Base-by-base conservation (phyloP, 2,113 vertebrate species). In the Hassar affinis region DNA sequence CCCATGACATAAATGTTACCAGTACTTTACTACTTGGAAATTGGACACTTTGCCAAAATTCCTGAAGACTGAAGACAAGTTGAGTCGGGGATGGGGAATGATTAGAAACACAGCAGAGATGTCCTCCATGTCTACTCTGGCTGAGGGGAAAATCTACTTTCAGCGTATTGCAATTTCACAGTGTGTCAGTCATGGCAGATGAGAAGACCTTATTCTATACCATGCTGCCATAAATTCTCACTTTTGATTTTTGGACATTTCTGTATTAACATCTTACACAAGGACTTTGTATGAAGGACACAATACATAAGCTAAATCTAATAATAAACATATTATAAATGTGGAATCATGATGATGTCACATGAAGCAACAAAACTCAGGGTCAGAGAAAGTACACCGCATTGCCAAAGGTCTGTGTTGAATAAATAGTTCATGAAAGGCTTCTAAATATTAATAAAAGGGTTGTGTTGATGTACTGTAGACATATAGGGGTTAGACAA, bases 101-200 rank as follows among this genome's bases (percentile, higher is more conserved):
- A 82, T 82, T 76, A 25, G 42, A 76, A 82, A 49, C 81, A 51
- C 81, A 76, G 68, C n/a, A 71, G 66, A 25, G 18, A 38, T 14
- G 7, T 22, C 25, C 8, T 68, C 30, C 30, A 38, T 22, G 68
- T 61, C 81, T 64, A 14, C 27, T 75, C 54, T 18, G 3, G 3
- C 42, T 75, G 9, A n/a, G 27, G 47, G 8, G 47, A 52, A n/a
- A 75, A n/a, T 51, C 12, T 51, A 12, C 49, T 69, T n/a, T 25
- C 66, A 25, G 20, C 25, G 20, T 69, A 20, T n/a, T 6, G 22
- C 45, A 69, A 25, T 12, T 69, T 45, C 38, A 68, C 33, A n/a
- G 22, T 12, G 15, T 33, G 14, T 75, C 15, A 33, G 25, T 52
- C 3, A 25, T 7, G 1, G 47, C 30, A 51, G 6, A 30, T 49